Percentiles rank a stretch among this genome's conserved stretches.
Conservation (phyloP, 2,888 invertebrate genomes). For the Eupeodes latifasciatus region DNA sequence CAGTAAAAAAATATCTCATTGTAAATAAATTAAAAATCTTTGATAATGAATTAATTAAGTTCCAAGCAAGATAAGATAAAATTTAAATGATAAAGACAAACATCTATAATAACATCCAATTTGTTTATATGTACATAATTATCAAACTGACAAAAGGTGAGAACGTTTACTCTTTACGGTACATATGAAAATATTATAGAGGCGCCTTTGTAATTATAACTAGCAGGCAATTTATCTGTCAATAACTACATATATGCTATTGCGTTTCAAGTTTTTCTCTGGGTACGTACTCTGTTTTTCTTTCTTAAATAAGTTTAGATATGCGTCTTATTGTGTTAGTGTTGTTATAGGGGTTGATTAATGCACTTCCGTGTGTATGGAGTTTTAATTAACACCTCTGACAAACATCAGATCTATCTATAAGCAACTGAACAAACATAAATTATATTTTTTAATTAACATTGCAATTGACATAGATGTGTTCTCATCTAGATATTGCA, state of each 20-base stretch:
- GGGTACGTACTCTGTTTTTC: neutral
- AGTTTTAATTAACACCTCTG: too few relatives aligned
- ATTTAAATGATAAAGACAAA: neutral
- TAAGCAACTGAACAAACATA: too few relatives aligned
- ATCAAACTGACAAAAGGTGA: slow-evolving; percentile 2
- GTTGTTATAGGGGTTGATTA: too few relatives aligned
- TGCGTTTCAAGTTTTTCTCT: slow-evolving; percentile 3
- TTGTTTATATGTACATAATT: neutral
- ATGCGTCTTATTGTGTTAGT: too few relatives aligned
- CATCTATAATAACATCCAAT: slow-evolving; percentile 1
- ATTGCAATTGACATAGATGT: too few relatives aligned
- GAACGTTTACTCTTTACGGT: slow-evolving; percentile 7
- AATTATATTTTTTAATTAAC: too few relatives aligned
- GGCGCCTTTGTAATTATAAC: neutral
- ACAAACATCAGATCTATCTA: too few relatives aligned
- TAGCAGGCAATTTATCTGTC: neutral
- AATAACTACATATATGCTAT: neutral
- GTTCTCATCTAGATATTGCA: too few relatives aligned
- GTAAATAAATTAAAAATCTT: neutral
- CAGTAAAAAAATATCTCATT: too few relatives aligned
- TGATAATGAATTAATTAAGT: neutral
- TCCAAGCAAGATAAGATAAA: neutral
- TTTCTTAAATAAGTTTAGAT: too few relatives aligned
- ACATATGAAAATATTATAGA: neutral
- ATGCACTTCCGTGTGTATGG: too few relatives aligned